Conservation (phyloP, 1,140 invertebrate species). For the Ceratitis capitata region DNA sequence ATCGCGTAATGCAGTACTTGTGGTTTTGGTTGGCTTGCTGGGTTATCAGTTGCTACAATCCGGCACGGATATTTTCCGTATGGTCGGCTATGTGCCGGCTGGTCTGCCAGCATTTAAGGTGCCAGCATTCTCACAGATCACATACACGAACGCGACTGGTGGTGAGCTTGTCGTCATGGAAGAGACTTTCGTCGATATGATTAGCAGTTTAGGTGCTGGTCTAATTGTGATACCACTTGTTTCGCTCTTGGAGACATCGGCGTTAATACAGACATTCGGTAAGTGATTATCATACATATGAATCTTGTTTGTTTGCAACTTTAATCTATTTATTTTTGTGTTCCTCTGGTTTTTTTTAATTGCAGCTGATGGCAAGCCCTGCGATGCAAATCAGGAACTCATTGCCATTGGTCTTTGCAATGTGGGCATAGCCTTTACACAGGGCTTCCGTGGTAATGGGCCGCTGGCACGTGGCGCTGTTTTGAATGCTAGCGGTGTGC, state of each 20-base stretch:
- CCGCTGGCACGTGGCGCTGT: conserved; percentile 86
- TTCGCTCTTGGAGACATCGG: conserved; percentile 83
- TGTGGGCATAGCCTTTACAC: conserved; percentile 88
- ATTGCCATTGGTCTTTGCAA: conserved; percentile 85
- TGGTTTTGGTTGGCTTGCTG: conserved; percentile 72
- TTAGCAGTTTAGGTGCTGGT: conserved; percentile 77
- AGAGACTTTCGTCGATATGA: conserved; percentile 74
- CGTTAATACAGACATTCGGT: conserved; percentile 81
- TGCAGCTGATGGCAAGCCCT: conserved; percentile 76
- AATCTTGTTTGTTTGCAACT: not conserved
- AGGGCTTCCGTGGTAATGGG: conserved; percentile 86
- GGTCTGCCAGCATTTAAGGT: conserved; percentile 74
- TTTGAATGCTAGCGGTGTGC: conserved; percentile 87
- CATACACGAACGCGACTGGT: conserved; percentile 64
- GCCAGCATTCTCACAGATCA: conserved; percentile 74
- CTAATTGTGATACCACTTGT: conserved; percentile 84
- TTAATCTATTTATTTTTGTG: not conserved
- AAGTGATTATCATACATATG: conserved; percentile 42
- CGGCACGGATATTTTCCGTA: conserved; percentile 52
- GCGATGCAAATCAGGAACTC: conserved; percentile 87
- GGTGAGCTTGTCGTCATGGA: conserved; percentile 57
- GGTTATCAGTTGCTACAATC: conserved; percentile 68
- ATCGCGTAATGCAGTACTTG: conserved; percentile 80
- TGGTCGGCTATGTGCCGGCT: conserved; percentile 72
- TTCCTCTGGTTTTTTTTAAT: no score